Evolutionary conservation across 2,113 vertebrate genomes (phyloP), one percentile per base, ranked within the genome.

Genomic region (Gorsachius goisagi): DNA sequence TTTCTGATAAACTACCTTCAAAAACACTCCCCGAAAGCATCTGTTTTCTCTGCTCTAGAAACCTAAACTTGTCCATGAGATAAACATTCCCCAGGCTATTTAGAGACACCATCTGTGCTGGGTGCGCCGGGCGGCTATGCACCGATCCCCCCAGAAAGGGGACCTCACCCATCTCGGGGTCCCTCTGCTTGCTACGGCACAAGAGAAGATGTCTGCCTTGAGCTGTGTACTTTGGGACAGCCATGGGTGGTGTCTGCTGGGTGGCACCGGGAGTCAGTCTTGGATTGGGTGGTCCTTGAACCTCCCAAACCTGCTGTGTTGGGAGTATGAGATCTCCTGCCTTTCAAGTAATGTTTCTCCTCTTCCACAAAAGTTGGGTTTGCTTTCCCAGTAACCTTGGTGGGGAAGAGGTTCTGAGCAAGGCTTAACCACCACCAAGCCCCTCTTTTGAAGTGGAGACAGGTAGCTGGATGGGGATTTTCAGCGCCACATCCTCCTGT

Each of bases 21-120:
- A 32, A 95, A 96, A 62, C 64, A 58, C 71, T 96, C 85, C 93
- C 71, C 0, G 6, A 94, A 92, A 95, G 95, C 95, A 96, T 97
- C 95, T 97, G 95, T 88, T 96, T 96, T 90, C 78, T 73, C 75
- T 94, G 95, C 93, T 95, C 93, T 76, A 96, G 93, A 96, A 96
- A 95, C 93, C 92, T 95, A 96, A 97, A 97, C 92, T 94, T 69
- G 88, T 80, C 85, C 79, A 80, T 3, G 21, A 85, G 88, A 83
- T 58, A 90, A 95, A 94, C 85, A 93, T 90, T 96, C 79, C 75
- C 75, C 30, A 7, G 63, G 78, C 92, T 96, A 95, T 96, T 97
- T 96, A 66, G 85, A 96, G 96, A 66, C 20, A 4, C 96, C 95
- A 95, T 97, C 96, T 97, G 95, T 93, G 87, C 87, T 0, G 33